These are phyloP conservation scores for Larimichthys crocea DNA, from an alignment of 2,113 vertebrate species.

Conservation along the genomic window DNA sequence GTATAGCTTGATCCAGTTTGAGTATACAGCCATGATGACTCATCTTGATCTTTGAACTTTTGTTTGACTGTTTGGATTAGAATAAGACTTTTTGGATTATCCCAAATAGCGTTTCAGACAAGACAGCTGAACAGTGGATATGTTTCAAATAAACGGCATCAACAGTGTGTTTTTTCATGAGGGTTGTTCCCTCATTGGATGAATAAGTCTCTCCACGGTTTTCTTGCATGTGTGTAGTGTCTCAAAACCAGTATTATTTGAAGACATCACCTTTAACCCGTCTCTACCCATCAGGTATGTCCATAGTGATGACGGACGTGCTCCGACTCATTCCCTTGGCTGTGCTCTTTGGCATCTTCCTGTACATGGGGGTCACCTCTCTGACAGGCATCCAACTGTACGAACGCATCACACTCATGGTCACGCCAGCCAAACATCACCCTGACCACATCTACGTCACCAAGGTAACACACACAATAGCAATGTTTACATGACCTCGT, in stretches of 20 bases:
- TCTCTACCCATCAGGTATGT: slow-evolving; percentile 86
- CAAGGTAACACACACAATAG: slow-evolving; percentile 85
- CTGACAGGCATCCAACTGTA: slow-evolving; percentile 97
- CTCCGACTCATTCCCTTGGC: slow-evolving; percentile 95
- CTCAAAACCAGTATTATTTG: background rate
- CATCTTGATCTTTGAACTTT: slow-evolving; percentile 30
- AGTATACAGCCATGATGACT: slow-evolving; percentile 13
- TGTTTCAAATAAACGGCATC: slow-evolving; percentile 45
- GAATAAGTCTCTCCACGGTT: slow-evolving; percentile 36
- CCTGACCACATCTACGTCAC: slow-evolving; percentile 96
- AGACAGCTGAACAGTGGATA: slow-evolving; percentile 20
- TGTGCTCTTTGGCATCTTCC: slow-evolving; percentile 97
- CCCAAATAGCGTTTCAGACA: slow-evolving; percentile 22
- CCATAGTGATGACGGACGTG: slow-evolving; percentile 96
- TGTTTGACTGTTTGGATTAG: slow-evolving; percentile 50
- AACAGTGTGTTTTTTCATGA: slow-evolving; percentile 27
- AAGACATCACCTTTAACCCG: background rate
- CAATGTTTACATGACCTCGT: slow-evolving; percentile 5
- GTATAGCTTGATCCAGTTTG: slow-evolving; percentile 38
- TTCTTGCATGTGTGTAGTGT: background rate
- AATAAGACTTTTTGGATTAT: slow-evolving; percentile 35
- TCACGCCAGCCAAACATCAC: slow-evolving; percentile 97
- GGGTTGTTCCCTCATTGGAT: slow-evolving; percentile 13
- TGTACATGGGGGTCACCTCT: slow-evolving; percentile 98
- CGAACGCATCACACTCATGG: slow-evolving; percentile 94